Base-by-base conservation (phyloP, 2,888 invertebrate genomes). In the Cephus rjabovi region DNA sequence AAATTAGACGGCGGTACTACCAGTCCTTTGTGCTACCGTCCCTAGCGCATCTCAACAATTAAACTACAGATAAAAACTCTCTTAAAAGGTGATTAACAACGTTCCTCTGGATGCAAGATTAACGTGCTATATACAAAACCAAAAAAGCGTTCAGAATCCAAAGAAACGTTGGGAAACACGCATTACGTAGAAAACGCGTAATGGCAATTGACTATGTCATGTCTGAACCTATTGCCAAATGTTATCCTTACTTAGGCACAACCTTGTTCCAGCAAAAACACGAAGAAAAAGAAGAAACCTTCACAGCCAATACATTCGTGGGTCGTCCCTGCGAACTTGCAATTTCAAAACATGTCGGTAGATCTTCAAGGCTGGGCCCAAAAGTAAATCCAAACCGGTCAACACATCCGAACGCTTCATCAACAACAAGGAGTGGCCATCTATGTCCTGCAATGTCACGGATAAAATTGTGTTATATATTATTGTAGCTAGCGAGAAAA, bases 291-390 rank as follows among this genome's bases (percentile, higher is more conserved):
- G 12, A 71, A 56, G 23, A 30, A n/a, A 74, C 40, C 75, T 84
- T 92, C 93, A 96, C 83, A 95, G 93, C 95, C 95, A 96, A 87
- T 95, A 95, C 89, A 95, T 93, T 74, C 94, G 94, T 85, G 94
- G 94, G 89, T 96, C 96, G 89, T 95, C 95, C 86, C 94, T 93
- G 85, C 96, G 93, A 12, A 96, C 95, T 92, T 98, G 98, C 80
- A 98, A 93, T 89, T 95, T 95, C 34, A 96, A 94, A 79, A 98
- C 95, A 78, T 97, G 95, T 76, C 95, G 94, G 87, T 97, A 97
- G 70, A 98, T 94, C 86, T 97, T 96, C 74, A 98, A 93, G 6
- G 98, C 98, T 73, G 97, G 97, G 0, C 98, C 98, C 23, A 98
- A 93, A 81, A 96, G 96, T 33, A 98, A 92, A 70, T 96, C 95